Percentiles rank a stretch among this genome's conserved stretches.
phyloP scores from a whole-genome alignment of 1,140 invertebrate species.

The Habropoda laboriosa region DNA sequence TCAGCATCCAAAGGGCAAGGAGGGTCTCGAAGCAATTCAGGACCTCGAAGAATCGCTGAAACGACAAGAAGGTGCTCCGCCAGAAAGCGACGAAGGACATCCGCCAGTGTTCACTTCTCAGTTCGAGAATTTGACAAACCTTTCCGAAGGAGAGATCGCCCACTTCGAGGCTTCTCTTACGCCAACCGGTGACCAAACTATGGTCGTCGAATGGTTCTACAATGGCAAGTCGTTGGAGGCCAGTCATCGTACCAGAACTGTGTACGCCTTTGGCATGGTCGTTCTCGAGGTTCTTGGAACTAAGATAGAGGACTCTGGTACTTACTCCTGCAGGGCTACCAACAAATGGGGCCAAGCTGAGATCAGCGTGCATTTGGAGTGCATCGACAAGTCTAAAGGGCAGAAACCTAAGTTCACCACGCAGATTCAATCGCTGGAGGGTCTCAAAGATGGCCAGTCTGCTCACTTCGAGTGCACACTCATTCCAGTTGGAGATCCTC shows the following conservation, averaged over 20 bases:
- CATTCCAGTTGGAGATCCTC: constrained; percentile 94
- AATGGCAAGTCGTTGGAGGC: constrained; percentile 94
- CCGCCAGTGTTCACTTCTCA: constrained; percentile 94
- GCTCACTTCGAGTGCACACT: constrained; percentile 96
- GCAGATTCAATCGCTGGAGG: constrained; percentile 92
- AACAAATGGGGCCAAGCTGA: constrained; percentile 95
- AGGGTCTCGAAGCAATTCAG: constrained; percentile 94
- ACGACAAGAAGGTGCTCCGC: constrained; percentile 85
- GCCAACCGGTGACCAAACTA: constrained; percentile 96
- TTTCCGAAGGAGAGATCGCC: constrained; percentile 94
- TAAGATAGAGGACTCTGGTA: constrained; percentile 93
- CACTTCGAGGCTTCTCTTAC: constrained; percentile 97
- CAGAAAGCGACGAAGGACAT: constrained; percentile 89
- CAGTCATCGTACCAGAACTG: constrained; percentile 93
- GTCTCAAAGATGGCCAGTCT: constrained; percentile 94
- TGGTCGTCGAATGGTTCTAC: constrained; percentile 99
- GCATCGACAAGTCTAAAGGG: constrained; percentile 91
- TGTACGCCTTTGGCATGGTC: constrained; percentile 97
- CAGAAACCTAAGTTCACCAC: constrained; percentile 94
- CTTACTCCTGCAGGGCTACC: constrained; percentile 92
- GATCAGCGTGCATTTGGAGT: constrained; percentile 91
- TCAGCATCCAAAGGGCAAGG: constrained; percentile 96
- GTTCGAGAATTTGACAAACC: constrained; percentile 90
- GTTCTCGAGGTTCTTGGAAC: constrained; percentile 95
- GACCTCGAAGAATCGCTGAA: constrained; percentile 93